These are phyloP conservation scores for Poecile montanus DNA, from an alignment of 2,797 vertebrate species.

Conservation along the genomic window DNA sequence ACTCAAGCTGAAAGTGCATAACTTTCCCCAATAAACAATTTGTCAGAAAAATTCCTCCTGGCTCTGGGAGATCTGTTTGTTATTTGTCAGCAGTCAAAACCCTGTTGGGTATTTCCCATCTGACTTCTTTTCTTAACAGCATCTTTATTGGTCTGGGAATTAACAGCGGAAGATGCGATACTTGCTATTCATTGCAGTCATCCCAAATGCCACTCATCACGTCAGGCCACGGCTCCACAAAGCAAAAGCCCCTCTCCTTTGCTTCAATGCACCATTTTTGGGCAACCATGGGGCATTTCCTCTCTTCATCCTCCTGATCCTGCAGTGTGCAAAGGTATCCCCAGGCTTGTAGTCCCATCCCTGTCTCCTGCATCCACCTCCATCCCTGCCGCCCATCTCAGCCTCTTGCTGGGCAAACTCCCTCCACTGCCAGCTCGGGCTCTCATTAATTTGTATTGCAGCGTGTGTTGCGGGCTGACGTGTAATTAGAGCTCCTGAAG, in stretches of 20 bases:
- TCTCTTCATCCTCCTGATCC: background rate
- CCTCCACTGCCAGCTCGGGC: conserved; percentile 26
- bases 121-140: conserved; percentile 55
- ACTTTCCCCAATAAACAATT: conserved; percentile 26
- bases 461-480: conserved; percentile 58
- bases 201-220: conserved; percentile 35
- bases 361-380: background rate
- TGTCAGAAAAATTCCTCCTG: conserved; percentile 39
- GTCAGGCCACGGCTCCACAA: background rate
- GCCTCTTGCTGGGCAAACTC: conserved; percentile 45
- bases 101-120: conserved; percentile 54
- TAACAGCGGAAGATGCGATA: background rate
- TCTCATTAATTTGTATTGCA: conserved; percentile 69
- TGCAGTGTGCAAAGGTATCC: rapidly evolving
- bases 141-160: conserved; percentile 62
- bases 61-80: conserved; percentile 20
- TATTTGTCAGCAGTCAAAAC: conserved; percentile 56
- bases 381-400: background rate
- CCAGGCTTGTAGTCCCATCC: background rate
- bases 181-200: conserved; percentile 47
- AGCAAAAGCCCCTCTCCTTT: background rate
- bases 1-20: background rate
- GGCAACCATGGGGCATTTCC: background rate
- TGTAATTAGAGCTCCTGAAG: conserved; percentile 71
- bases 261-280: background rate